Base-by-base conservation (phyloP, 2,113 vertebrate species). In the Toxotes jaculatrix region DNA sequence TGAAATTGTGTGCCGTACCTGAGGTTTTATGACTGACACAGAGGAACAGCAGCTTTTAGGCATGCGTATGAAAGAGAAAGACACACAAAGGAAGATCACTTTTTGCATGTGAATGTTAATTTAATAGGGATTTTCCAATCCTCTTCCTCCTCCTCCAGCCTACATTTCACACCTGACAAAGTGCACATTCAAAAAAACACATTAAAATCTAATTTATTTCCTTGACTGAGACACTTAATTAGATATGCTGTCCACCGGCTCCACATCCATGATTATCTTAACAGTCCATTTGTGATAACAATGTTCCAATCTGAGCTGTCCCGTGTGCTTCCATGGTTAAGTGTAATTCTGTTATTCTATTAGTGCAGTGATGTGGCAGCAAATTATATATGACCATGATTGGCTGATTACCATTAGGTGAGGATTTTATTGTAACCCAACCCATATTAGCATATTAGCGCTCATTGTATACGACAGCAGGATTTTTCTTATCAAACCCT, bases 161-260 rank as follows among this genome's bases (percentile, higher is more conserved):
- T 57, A 56, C 68, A 70, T 68, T 74, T 71, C 17, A 11, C 23
- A 70, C 51, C 45, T 79, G 76, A 75, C 74, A 42, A 67, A 74
- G 64, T 17, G 31, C 67, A 23, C 65, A 71, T 74, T 21, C n/a
- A 70, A 79, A 66, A 78, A 82, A 42, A 27, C 38, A 68, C 56
- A 51, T 89, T 80, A 38, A 70, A 63, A 67, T 74, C 38, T 45
- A 12, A 65, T 79, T 62, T 27, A 77, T 77, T 82, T 79, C 66
- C 49, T 45, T 59, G 59, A 56, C 31, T 45, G 36, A 47, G 57
- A 83, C 3, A 10, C 10, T 5, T 61, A 27, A 74, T 78, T 74
- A 61, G 76, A 80, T 69, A 36, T 75, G 70, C 51, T 76, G 67
- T 73, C 67, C 21, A 10, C 38, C 13, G 64, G 51, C 64, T 79